Conservation (phyloP, 2,113 vertebrate species). For the Passer montanus region DNA sequence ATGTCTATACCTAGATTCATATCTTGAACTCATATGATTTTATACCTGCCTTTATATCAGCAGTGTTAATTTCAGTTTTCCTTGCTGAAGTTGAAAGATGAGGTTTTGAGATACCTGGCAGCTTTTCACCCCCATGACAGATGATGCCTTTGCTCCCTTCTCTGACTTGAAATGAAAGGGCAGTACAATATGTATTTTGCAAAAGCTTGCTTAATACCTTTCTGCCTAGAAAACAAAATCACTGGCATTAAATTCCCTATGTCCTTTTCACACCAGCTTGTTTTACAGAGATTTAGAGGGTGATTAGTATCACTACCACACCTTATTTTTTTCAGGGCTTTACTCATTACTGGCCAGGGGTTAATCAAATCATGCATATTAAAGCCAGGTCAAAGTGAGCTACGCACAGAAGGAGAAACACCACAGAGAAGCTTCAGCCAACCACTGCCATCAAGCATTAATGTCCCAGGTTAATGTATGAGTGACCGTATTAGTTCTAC, state of each 20-base stretch:
- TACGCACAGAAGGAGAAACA: not conserved
- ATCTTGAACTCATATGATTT: not conserved
- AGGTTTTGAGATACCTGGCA: not conserved
- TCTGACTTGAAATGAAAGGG: not conserved
- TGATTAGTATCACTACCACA: not conserved
- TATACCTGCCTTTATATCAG: not conserved
- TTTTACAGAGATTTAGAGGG: not conserved
- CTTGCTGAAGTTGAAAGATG: not conserved
- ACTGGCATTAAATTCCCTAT: not conserved
- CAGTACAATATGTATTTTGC: not conserved
- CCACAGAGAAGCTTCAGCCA: not conserved
- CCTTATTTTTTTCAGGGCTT: not conserved
- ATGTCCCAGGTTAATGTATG: not conserved
- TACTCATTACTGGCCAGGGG: not conserved
- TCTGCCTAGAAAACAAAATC: not conserved
- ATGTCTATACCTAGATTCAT: not conserved
- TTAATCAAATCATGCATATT: not conserved
- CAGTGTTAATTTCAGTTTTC: not conserved
- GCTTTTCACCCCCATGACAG: not conserved
- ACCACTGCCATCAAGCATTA: not conserved
- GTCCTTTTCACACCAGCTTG: not conserved
- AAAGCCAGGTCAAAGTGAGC: not conserved
- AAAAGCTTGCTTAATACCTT: not conserved
- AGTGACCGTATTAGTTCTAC: not conserved
- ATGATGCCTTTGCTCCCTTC: slow-evolving; percentile 2